Evolutionary conservation across 2,888 invertebrate genomes (phyloP).

Genomic region (Tachina fera): DNA sequence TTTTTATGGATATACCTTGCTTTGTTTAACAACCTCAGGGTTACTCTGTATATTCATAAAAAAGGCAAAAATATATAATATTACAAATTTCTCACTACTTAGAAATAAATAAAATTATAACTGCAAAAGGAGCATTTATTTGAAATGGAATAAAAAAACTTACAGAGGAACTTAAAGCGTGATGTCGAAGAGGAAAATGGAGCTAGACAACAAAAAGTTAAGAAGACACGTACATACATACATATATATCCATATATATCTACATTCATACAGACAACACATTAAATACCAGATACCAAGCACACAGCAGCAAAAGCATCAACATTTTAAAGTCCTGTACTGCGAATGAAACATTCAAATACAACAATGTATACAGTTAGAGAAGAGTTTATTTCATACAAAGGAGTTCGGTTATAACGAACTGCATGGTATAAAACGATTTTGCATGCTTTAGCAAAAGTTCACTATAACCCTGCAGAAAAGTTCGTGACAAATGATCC

Average conservation of each 20-base stretch:
- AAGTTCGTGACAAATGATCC: too few species aligned
- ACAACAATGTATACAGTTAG: slow-evolving; percentile 2
- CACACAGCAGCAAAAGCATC: slow-evolving; percentile 35
- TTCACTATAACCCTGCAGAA: too few species aligned
- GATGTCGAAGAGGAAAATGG: background rate
- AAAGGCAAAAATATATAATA: slow-evolving; percentile 32
- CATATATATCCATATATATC: too few species aligned
- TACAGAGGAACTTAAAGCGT: slow-evolving; percentile 1
- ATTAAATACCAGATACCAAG: slow-evolving; percentile 1
- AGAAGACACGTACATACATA: too few species aligned
- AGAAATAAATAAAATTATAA: slow-evolving; percentile 52
- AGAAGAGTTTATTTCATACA: background rate
- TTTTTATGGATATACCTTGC: background rate
- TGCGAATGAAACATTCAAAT: slow-evolving; percentile 7
- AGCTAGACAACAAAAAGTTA: background rate
- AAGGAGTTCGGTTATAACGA: too few species aligned
- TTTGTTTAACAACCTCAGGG: background rate
- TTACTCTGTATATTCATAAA: slow-evolving; percentile 10
- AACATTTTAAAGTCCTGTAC: slow-evolving; percentile 35
- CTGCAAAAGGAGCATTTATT: slow-evolving; percentile 37
- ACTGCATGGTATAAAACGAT: too few species aligned
- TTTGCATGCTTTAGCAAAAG: too few species aligned
- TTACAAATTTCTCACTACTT: slow-evolving; percentile 35
- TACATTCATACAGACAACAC: background rate
- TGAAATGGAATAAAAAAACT: slow-evolving; percentile 4